Conservation (phyloP, 2,888 invertebrate species). For the Diarsia mendica region DNA sequence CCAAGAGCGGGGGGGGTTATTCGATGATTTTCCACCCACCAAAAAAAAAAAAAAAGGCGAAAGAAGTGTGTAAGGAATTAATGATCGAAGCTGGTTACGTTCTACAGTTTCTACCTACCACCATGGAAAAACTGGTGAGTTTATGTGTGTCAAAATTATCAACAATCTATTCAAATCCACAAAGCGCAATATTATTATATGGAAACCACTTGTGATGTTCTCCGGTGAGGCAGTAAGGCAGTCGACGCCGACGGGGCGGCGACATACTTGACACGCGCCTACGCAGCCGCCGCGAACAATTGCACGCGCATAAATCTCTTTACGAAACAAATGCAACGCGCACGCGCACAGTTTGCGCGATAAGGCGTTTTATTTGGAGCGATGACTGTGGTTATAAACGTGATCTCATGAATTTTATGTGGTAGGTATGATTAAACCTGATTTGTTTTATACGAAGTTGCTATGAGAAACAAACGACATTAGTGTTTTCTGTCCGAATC, state of each 20-base stretch:
- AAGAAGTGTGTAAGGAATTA: neutral
- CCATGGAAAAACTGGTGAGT: neutral
- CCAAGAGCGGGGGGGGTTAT: too few relatives aligned
- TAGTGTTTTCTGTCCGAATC: neutral
- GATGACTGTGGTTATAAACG: conserved; percentile 1
- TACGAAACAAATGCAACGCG: conserved; percentile 38
- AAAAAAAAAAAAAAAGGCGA: too few relatives aligned
- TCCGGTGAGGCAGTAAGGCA: conserved; percentile 6
- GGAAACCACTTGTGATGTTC: conserved; percentile 28
- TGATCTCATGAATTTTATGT: neutral
- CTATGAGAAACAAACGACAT: neutral
- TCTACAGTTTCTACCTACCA: neutral
- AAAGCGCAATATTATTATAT: neutral
- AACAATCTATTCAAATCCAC: conserved; percentile 1
- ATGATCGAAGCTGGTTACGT: too few relatives aligned
- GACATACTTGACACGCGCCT: conserved; percentile 57
- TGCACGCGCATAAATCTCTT: conserved; percentile 53
- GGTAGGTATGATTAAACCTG: neutral
- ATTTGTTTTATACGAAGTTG: neutral
- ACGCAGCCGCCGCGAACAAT: conserved; percentile 62
- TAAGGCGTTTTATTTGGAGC: conserved; percentile 16
- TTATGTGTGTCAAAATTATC: neutral
- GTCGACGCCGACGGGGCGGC: conserved; percentile 36
- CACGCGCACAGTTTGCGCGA: conserved; percentile 16
- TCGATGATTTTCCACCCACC: too few relatives aligned